Evolutionary conservation across 2,888 invertebrate genomes (phyloP).

Genomic region (Conops quadrifasciatus): DNA sequence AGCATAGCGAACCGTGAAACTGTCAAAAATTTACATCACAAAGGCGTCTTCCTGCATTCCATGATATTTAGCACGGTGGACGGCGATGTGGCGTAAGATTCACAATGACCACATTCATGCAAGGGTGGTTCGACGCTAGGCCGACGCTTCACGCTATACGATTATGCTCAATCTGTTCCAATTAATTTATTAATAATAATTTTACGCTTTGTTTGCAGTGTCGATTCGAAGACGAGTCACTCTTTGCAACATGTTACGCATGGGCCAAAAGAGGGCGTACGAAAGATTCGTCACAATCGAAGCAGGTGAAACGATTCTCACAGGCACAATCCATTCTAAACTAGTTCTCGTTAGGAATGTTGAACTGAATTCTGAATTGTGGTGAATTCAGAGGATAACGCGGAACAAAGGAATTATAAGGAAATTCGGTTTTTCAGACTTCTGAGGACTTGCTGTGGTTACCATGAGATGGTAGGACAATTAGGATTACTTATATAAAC

Average conservation of each 20-base stretch:
- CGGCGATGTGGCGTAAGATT: background rate
- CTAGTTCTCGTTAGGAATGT: background rate
- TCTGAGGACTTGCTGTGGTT: background rate
- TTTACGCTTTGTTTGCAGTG: constrained; percentile 38
- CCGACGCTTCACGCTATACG: background rate
- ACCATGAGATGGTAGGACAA: background rate
- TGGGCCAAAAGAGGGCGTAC: constrained; percentile 14
- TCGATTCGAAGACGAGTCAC: background rate
- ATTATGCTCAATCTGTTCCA: constrained; percentile 38
- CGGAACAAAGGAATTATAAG: no score
- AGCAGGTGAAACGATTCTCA: constrained; percentile 39
- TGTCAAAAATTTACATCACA: constrained; percentile 22
- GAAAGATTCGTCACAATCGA: background rate
- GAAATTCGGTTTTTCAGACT: background rate
- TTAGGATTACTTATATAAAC: no score
- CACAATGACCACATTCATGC: background rate
- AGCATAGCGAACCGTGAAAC: constrained; percentile 32
- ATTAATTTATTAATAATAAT: constrained; percentile 42
- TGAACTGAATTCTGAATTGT: background rate
- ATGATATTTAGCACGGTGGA: constrained; percentile 31
- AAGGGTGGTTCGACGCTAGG: constrained; percentile 5
- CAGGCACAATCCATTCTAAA: background rate
- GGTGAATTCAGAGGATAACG: background rate
- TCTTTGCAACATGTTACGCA: constrained; percentile 34
- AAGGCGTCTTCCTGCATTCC: constrained; percentile 23